Evolutionary conservation across 2,888 invertebrate genomes (phyloP).

Genomic region (Drosophila formosana): DNA sequence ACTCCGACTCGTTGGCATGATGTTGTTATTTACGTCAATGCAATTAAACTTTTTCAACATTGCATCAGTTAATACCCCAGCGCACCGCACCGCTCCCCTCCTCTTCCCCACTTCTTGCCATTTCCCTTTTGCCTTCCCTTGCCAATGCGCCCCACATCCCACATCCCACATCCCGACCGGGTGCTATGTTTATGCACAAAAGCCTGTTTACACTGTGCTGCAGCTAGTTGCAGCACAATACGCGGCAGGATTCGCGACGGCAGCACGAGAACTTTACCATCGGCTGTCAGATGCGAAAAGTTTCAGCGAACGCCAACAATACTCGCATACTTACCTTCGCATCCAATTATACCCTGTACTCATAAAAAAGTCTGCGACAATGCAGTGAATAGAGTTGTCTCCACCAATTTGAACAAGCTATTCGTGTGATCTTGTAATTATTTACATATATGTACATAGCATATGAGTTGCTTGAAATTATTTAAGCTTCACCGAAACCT

Average conservation of each 20-base stretch:
- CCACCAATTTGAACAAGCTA: too few relatives aligned
- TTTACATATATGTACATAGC: too few relatives aligned
- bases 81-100: constrained; percentile 10
- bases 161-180: neutral
- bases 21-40: constrained; percentile 59
- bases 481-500: too few relatives aligned
- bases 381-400: too few relatives aligned
- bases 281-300: constrained; percentile 36
- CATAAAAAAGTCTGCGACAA: neutral
- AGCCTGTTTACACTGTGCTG: constrained; percentile 40
- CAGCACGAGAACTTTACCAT: constrained; percentile 34
- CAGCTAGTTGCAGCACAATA: constrained; percentile 30
- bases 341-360: constrained; percentile 5
- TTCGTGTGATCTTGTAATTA: too few relatives aligned
- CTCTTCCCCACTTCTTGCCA: neutral
- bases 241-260: constrained; percentile 16
- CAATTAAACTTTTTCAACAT: constrained; percentile 70
- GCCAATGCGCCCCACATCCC: neutral
- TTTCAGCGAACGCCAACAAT: constrained; percentile 26
- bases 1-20: constrained; percentile 17
- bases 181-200: constrained; percentile 35
- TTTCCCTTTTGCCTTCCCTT: neutral
- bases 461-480: too few relatives aligned
- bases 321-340: neutral
- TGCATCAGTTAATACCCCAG: constrained; percentile 46